These are phyloP conservation scores for Helostoma temminkii DNA, from an alignment of 2,797 vertebrate genomes.

Conservation along the genomic window DNA sequence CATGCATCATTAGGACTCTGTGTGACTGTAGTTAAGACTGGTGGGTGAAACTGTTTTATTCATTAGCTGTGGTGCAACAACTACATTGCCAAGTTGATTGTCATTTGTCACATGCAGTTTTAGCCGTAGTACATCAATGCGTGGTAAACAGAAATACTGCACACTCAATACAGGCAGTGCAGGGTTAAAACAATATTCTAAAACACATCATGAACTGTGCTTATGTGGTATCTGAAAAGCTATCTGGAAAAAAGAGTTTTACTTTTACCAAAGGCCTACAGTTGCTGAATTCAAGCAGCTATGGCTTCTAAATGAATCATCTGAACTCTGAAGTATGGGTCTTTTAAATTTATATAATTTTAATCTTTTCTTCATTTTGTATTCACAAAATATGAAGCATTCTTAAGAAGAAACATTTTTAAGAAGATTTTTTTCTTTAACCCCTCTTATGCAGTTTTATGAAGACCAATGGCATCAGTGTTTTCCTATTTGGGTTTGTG, in stretches of 20 bases:
- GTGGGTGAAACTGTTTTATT: conserved; percentile 31
- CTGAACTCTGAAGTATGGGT: neutral
- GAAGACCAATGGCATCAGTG: too few relatives aligned
- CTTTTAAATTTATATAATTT: too few relatives aligned
- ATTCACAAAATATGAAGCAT: too few relatives aligned
- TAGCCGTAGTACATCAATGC: conserved; percentile 1
- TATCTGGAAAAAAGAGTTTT: conserved; percentile 17
- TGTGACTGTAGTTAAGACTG: conserved; percentile 32
- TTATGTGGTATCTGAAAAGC: neutral
- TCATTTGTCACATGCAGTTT: conserved; percentile 27
- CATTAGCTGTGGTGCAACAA: conserved; percentile 30
- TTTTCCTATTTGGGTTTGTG: too few relatives aligned
- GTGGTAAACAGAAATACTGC: neutral
- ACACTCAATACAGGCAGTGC: neutral
- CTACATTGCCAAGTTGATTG: conserved; percentile 43
- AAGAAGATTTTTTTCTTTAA: too few relatives aligned
- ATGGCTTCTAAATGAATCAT: conserved; percentile 34
- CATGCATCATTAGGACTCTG: conserved; percentile 18
- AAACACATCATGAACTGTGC: neutral
- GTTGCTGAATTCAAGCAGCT: conserved; percentile 37
- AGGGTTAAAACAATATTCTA: conserved; percentile 5
- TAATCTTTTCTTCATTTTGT: too few relatives aligned
- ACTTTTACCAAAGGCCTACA: conserved; percentile 13
- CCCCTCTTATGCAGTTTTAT: too few relatives aligned
- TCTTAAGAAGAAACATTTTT: too few relatives aligned